Evolutionary conservation across 2,888 invertebrate species (phyloP).

Genomic region (Minunthozetes semirufus): DNA sequence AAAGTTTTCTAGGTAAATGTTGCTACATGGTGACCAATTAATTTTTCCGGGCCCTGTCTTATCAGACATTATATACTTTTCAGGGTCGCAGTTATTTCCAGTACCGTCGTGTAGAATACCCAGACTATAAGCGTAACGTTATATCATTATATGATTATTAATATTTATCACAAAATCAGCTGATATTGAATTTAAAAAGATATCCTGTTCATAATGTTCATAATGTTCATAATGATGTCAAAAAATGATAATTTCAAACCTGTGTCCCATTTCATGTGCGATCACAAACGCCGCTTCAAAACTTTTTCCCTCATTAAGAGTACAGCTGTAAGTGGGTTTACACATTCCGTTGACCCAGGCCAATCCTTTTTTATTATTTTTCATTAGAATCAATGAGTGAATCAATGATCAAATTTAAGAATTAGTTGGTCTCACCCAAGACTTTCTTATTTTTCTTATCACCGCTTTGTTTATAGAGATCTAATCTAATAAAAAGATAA

Average conservation of each 20-base stretch:
- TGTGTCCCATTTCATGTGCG: constrained; percentile 50
- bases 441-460: constrained; percentile 42
- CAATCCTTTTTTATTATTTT: constrained; percentile 43
- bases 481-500: constrained; percentile 37
- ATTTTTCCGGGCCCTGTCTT: constrained; percentile 48
- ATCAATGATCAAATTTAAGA: neutral
- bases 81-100: constrained; percentile 45
- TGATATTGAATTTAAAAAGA: neutral
- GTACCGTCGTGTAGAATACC: constrained; percentile 49
- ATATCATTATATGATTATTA: neutral
- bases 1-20: constrained; percentile 46
- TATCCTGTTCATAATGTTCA: neutral
- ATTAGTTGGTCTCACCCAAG: constrained; percentile 38
- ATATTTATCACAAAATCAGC: neutral
- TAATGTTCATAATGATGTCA: too few relatives aligned
- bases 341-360: constrained; percentile 50
- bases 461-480: constrained; percentile 42
- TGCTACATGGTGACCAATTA: constrained; percentile 48
- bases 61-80: constrained; percentile 47
- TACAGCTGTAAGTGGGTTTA: constrained; percentile 47
- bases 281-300: constrained; percentile 49
- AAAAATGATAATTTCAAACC: too few relatives aligned
- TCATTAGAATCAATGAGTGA: neutral
- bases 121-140: constrained; percentile 42
- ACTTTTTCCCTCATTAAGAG: constrained; percentile 48